phyloP scores from a whole-genome alignment of 2,888 invertebrate species.

The Alloscopus bannaensis region DNA sequence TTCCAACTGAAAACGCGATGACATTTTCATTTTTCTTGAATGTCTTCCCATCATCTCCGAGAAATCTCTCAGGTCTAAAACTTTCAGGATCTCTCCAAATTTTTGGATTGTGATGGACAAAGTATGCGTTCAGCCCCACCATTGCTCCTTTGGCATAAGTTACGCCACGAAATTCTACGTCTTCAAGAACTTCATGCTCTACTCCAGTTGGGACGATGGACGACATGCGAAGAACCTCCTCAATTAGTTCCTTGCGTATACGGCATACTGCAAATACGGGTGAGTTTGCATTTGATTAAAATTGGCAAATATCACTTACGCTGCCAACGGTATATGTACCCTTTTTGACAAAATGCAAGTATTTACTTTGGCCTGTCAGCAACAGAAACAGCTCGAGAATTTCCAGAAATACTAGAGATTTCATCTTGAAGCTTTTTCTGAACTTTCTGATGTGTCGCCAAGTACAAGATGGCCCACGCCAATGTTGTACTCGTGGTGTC shows the following conservation, averaged over 20 bases:
- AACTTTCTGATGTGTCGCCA: slow-evolving; percentile 22
- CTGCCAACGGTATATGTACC: neutral
- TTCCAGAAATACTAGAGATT: slow-evolving; percentile 33
- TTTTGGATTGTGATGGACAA: slow-evolving; percentile 25
- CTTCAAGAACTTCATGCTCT: neutral
- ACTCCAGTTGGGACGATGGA: slow-evolving; percentile 36
- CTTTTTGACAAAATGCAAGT: neutral
- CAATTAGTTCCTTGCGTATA: slow-evolving; percentile 46
- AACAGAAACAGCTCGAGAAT: slow-evolving; percentile 24
- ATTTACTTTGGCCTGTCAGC: slow-evolving; percentile 34
- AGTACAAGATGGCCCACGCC: slow-evolving; percentile 36
- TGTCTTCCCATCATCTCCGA: slow-evolving; percentile 22
- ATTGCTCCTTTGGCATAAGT: slow-evolving; percentile 24
- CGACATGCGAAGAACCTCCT: slow-evolving; percentile 41
- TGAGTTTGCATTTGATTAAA: neutral
- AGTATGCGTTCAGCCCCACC: slow-evolving; percentile 9
- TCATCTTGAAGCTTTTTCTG: slow-evolving; percentile 38
- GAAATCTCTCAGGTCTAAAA: slow-evolving; percentile 43
- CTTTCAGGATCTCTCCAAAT: slow-evolving; percentile 42
- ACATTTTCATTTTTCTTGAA: slow-evolving; percentile 46
- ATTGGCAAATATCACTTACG: neutral
- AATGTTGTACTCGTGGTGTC: slow-evolving; percentile 45
- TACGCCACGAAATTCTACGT: slow-evolving; percentile 9
- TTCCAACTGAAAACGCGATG: slow-evolving; percentile 35
- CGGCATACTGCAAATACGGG: slow-evolving; percentile 40